Evolutionary conservation across 2,797 vertebrate genomes (phyloP), one percentile per base, ranked within the genome.

Genomic region (Crenichthys baileyi): DNA sequence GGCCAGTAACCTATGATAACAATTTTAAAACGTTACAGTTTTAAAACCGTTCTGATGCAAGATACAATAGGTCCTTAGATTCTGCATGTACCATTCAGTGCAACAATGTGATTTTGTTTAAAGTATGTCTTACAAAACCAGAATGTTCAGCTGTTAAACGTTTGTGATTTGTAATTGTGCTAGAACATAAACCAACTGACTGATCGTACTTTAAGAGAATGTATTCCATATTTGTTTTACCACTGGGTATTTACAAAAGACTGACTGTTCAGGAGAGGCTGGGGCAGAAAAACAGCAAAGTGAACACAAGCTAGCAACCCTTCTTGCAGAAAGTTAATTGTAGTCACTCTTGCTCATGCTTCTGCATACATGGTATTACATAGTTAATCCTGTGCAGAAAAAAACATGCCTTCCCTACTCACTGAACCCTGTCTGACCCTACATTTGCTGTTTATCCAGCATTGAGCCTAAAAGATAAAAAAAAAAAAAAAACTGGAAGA

Each of bases 351-450:
- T 26, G 73, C 65, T 26, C 74, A 53, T 41, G 44, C 76, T 72
- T 76, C 77, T 41, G 22, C 77, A 76, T 76, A 76, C 60, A 87
- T 70, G 79, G 65, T 58, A 73, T 41, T 84, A 83, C 61, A 83
- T 51, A 79, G 78, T 84, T 91, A 91, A 93, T 91, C 85, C 87
- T 53, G 71, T 70, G 60, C 51, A 78, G 68, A n/a, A 22, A 85
- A 86, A 79, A 83, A 73, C 4, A 88, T 87, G 83, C 77, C 81
- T 77, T 84, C 81, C 90, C 85, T 79, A 73, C 72, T 84, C 55
- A 70, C 2, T 89, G 86, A 93, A 87, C 86, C 73, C 73, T 53
- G 48, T 55, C 79, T 90, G 85, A 91, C 85, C 80, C 68, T 4
- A 55, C 79, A 75, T 82, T 68, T 82, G 76, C 75, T 75, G 75